Conservation (phyloP, 2,113 vertebrate genomes). For the Tetraodon nigroviridis region DNA sequence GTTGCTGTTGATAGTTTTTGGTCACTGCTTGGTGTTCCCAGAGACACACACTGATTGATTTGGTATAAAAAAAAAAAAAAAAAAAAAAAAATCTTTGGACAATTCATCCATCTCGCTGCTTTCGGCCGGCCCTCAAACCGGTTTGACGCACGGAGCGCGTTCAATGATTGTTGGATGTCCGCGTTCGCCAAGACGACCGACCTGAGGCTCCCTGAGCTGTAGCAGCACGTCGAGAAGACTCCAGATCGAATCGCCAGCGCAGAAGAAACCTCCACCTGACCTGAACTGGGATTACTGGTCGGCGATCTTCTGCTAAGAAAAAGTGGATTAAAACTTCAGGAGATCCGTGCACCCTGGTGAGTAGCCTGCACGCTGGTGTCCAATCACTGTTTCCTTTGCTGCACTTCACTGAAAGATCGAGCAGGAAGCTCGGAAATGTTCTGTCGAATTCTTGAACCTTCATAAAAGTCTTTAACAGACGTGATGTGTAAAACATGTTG, state of each 20-base stretch:
- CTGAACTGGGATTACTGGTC: constrained; percentile 64
- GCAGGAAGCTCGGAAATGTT: too few species aligned
- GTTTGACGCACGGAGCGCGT: constrained; percentile 50
- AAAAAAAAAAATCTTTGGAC: constrained; percentile 69
- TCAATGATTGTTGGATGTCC: constrained; percentile 14
- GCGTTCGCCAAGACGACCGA: constrained; percentile 24
- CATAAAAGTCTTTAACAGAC: constrained; percentile 46
- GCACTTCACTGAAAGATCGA: background rate
- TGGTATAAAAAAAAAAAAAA: constrained; percentile 43
- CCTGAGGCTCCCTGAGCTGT: constrained; percentile 33
- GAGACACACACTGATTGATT: constrained; percentile 76
- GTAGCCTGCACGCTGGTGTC: constrained; percentile 27
- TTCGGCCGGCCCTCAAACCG: constrained; percentile 21
- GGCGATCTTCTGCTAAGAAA: constrained; percentile 48
- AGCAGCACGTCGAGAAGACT: constrained; percentile 24
- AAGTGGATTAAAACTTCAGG: constrained; percentile 63
- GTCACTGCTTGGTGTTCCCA: constrained; percentile 63
- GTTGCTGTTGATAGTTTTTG: constrained; percentile 71
- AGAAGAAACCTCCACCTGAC: constrained; percentile 38
- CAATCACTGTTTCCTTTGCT: constrained; percentile 9
- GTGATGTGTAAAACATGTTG: constrained; percentile 37
- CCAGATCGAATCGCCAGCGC: constrained; percentile 36
- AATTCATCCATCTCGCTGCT: constrained; percentile 56
- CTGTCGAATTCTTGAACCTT: constrained; percentile 4
- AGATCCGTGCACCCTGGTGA: constrained; percentile 58